Percentiles rank a stretch among this genome's conserved stretches.
These are phyloP conservation scores for Hemichromis elongatus DNA, from an alignment of 2,113 vertebrate genomes.

Conservation along the genomic window DNA sequence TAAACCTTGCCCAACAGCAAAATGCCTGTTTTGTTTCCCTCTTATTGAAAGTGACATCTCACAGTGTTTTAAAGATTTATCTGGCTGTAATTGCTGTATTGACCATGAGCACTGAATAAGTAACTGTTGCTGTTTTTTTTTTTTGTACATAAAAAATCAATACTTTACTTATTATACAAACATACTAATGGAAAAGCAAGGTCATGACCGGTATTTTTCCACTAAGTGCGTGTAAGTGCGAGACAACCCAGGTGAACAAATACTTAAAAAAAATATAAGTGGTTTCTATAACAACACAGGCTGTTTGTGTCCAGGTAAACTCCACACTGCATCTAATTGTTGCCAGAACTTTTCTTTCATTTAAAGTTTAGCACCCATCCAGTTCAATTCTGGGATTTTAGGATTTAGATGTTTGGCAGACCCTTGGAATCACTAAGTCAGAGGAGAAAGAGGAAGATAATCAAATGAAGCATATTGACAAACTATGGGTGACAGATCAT, in stretches of 20 bases:
- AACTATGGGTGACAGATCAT: slow-evolving; percentile 8
- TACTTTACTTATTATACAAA: neutral
- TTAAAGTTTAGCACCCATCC: neutral
- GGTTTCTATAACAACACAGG: slow-evolving; percentile 39
- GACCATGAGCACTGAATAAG: neutral
- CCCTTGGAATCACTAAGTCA: neutral
- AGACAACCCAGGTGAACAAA: slow-evolving; percentile 30
- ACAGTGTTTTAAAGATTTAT: neutral
- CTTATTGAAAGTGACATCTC: slow-evolving; percentile 28
- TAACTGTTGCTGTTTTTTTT: neutral
- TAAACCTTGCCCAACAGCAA: slow-evolving; percentile 2
- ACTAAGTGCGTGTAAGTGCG: too few species aligned
- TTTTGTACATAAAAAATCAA: neutral
- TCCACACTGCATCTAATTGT: neutral
- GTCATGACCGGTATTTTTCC: neutral
- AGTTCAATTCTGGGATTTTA: neutral
- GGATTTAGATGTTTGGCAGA: neutral
- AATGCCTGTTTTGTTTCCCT: slow-evolving; percentile 30
- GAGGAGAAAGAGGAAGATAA: neutral
- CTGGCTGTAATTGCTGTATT: neutral
- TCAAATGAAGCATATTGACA: slow-evolving; percentile 17
- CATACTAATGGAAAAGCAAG: neutral
- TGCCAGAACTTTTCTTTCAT: slow-evolving; percentile 2
- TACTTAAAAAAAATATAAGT: slow-evolving; percentile 19
- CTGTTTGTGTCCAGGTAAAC: neutral